These are phyloP conservation scores for Spheniscus mendiculus DNA, from an alignment of 2,113 vertebrate species.

Conservation along the genomic window DNA sequence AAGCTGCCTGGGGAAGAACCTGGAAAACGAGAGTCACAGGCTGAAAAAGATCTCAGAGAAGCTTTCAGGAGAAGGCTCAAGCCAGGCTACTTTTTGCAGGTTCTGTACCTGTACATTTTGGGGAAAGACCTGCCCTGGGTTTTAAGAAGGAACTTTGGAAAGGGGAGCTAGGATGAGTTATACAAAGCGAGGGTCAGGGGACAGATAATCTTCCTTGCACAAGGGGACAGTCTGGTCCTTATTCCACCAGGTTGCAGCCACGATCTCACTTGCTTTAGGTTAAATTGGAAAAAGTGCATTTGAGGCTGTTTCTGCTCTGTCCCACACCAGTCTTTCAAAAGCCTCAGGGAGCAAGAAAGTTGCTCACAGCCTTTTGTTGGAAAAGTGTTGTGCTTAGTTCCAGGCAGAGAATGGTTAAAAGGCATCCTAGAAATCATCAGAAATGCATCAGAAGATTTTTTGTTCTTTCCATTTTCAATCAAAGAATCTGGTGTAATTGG, in stretches of 20 bases:
- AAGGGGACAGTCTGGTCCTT: not conserved
- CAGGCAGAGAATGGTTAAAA: conserved; percentile 25
- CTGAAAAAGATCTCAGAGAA: not conserved
- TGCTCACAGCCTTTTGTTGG: not conserved
- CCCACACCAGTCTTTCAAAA: not conserved
- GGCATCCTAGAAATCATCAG: not conserved
- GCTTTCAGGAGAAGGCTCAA: not conserved
- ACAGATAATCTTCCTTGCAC: not conserved
- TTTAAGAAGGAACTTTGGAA: not conserved
- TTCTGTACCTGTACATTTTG: not conserved
- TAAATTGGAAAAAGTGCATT: fast-evolving
- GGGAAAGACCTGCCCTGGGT: not conserved
- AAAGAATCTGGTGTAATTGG: not conserved
- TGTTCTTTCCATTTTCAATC: not conserved
- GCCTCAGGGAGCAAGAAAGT: not conserved
- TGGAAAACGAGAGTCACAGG: not conserved
- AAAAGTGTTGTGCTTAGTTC: not conserved
- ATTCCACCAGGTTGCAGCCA: not conserved
- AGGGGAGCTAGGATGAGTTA: not conserved
- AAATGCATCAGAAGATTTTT: not conserved
- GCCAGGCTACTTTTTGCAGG: not conserved
- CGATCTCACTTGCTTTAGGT: not conserved
- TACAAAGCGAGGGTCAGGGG: not conserved
- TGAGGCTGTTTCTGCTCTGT: not conserved
- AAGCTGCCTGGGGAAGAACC: not conserved